Evolutionary conservation across 2,797 vertebrate species (phyloP).

Genomic region (Oreochromis mossambicus): DNA sequence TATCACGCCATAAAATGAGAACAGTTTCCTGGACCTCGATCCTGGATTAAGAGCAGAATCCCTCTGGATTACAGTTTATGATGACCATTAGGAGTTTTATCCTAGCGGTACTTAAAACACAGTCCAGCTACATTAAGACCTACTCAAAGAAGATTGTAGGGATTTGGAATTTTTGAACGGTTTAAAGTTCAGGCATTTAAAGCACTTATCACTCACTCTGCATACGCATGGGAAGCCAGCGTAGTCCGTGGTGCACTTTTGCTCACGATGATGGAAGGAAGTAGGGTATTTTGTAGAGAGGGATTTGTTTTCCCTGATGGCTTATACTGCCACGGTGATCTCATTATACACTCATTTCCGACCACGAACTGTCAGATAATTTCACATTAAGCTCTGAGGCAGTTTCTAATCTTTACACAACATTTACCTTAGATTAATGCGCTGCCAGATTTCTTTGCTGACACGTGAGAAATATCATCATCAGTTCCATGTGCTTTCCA

Average conservation of each 20-base stretch:
- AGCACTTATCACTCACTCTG: constrained; percentile 65
- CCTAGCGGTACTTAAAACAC: constrained; percentile 64
- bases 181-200: constrained; percentile 67
- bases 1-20: constrained; percentile 54
- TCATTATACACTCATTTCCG: constrained; percentile 65
- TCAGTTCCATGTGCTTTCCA: neutral
- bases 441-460: constrained; percentile 28
- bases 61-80: constrained; percentile 71
- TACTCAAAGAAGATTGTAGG: constrained; percentile 65
- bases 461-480: constrained; percentile 32
- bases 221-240: constrained; percentile 11
- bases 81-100: constrained; percentile 75
- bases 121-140: constrained; percentile 61
- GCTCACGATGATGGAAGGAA: constrained; percentile 45
- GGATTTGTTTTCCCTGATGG: constrained; percentile 60
- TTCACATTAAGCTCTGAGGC: constrained; percentile 46
- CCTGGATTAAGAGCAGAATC: constrained; percentile 68
- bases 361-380: constrained; percentile 56
- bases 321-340: constrained; percentile 63
- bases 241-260: constrained; percentile 20
- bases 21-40: constrained; percentile 53
- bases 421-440: constrained; percentile 58
- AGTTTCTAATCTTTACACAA: constrained; percentile 55
- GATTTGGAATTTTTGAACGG: constrained; percentile 68
- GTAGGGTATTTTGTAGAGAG: constrained; percentile 45